phyloP scores from a whole-genome alignment of 2,888 invertebrate genomes.

The Phalangium opilio region DNA sequence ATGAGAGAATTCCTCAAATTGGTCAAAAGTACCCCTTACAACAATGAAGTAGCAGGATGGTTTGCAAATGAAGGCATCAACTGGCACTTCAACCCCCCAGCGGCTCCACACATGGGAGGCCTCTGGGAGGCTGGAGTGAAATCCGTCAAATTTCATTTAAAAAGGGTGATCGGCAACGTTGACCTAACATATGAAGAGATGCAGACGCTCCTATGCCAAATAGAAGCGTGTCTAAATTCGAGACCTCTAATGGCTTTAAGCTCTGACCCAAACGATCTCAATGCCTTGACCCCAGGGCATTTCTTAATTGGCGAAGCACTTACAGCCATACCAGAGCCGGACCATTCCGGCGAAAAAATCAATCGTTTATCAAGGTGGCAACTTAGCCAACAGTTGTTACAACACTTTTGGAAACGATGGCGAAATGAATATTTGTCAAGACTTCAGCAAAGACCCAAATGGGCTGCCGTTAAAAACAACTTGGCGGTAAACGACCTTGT shows the following conservation, averaged over 20 bases:
- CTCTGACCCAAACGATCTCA: slow-evolving; percentile 19
- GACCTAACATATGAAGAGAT: slow-evolving; percentile 25
- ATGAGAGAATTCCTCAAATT: slow-evolving; percentile 3
- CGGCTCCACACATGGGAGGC: slow-evolving; percentile 14
- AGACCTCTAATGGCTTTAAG: slow-evolving; percentile 23
- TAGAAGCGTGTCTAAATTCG: slow-evolving; percentile 25
- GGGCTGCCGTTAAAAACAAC: slow-evolving; percentile 16
- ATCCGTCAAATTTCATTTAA: slow-evolving; percentile 15
- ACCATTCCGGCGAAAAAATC: slow-evolving; percentile 12
- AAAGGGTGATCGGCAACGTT: slow-evolving; percentile 20
- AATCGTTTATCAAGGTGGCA: slow-evolving; percentile 23
- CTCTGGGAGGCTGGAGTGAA: slow-evolving; percentile 12
- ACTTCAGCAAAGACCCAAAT: slow-evolving; percentile 15
- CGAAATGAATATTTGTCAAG: too few species aligned
- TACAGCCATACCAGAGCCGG: slow-evolving; percentile 20
- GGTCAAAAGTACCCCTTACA: background rate
- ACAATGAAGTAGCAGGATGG: background rate
- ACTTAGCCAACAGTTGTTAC: too few species aligned
- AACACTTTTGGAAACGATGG: too few species aligned
- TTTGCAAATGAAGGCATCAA: slow-evolving; percentile 11
- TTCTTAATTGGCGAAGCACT: slow-evolving; percentile 24
- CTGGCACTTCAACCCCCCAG: slow-evolving; percentile 20
- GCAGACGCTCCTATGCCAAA: slow-evolving; percentile 23
- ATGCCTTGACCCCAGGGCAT: slow-evolving; percentile 24
- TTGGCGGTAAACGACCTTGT: slow-evolving; percentile 18